Base-by-base conservation (phyloP, 2,888 invertebrate species). In the Lamellibrachia columna region DNA sequence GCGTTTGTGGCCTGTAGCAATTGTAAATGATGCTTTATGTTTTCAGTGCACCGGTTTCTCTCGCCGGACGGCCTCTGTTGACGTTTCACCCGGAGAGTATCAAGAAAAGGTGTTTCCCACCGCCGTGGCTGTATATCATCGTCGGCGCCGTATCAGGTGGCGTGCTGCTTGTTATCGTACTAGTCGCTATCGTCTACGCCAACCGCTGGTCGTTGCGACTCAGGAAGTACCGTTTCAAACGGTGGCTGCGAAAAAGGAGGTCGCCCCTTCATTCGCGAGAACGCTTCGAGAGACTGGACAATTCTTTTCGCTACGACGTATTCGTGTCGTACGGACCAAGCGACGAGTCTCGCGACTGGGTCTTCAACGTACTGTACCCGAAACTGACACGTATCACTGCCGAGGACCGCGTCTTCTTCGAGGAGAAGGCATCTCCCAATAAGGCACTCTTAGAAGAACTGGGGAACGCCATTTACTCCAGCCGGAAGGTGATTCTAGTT, bases 321-420 rank as follows among this genome's bases (percentile, higher is more conserved):
- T 92, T 90, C n/a, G 53, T 92, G 15, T 92, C 92, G 11, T 90
- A 90, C 22, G 55, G 53, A 7, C 90, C 90, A 15, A 8, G 52
- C 22, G 92, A 92, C 53, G 28, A n/a, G 90, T 53, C 15, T 53
- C 55, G 90, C 4, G 92, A 92, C n/a, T 92, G 92, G 92, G 92
- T 92, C 28, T 11, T n/a, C 11, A 55, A 92, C 9, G 92, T 92
- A 53, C 92, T 92, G 22, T 55, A 90, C 4, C 92, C 92, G 6
- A 92, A n/a, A 40, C 53, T 92, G 90, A 55, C 90, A 53, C 90
- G 90, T 55, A 53, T 53, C n/a, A 8, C 53, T 9, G 92, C 90
- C 53, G 53, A 90, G 52, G 52, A 60, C n/a, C 22, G 40, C 7
- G 15, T 52, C 75, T 52, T 90, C 28, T 28, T 28, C 90, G 53